Base-by-base conservation (phyloP, 2,888 invertebrate species). In the Campopleginae sp. region DNA sequence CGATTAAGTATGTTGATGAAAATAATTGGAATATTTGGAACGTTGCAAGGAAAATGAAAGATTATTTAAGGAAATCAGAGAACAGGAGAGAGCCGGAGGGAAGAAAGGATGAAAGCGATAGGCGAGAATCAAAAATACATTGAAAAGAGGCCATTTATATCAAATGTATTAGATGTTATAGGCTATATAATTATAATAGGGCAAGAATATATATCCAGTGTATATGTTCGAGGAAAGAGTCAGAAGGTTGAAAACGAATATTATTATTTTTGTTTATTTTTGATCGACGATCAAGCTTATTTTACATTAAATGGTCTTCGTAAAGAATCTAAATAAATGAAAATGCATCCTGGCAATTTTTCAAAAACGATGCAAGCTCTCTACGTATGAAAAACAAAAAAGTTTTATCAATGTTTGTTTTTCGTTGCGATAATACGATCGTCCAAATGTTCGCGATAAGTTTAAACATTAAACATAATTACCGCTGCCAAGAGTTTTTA, bases 141-240 rank as follows among this genome's bases (percentile, higher is more conserved):
- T 82, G 85, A 82, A 80, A 58, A 66, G 82, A 85, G 82, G 85
- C 82, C 82, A 85, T 85, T 76, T 85, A 76, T 85, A 85, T 79
- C 79, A 85, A 82, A 85, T 85, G 85, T 85, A 82, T 85, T 85
- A 82, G 82, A 85, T 82, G 82, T 80, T 80, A 80, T 82, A 85
- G 82, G 72, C 42, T 78, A 78, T 76, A 85, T 71, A 65, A 82
- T 75, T 68, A 81, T 76, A 71, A 58, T 42, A 72, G 75, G 71
- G 78, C 51, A 70, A 82, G 65, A 48, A 54, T 48, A 63, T 38
- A 61, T 61, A 51, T 44, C 27, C 46, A 44, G 63, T 80, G 71
- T 84, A 42, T 84, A 75, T 75, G 63, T 65, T 80, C 68, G 63
- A 51, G 27, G 66, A 23, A 51, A 63, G 51, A 77, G 14, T 46